Evolutionary conservation across 2,888 invertebrate species (phyloP).

Genomic region (Eupeodes luniger): DNA sequence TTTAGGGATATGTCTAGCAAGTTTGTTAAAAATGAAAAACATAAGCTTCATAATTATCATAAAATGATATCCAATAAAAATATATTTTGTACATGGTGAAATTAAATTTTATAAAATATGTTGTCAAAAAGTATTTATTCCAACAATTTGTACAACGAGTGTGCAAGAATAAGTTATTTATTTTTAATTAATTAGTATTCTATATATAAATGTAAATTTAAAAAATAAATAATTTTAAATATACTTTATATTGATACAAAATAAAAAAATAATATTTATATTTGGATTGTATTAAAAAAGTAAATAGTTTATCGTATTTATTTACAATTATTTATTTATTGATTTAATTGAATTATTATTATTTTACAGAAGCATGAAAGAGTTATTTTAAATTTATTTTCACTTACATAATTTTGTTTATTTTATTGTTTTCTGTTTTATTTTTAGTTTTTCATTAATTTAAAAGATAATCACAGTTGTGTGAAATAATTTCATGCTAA

Average conservation of each 20-base stretch:
- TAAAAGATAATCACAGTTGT: conserved; percentile 69
- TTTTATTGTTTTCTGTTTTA: conserved; percentile 10
- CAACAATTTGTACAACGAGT: conserved; percentile 11
- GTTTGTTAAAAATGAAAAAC: not conserved
- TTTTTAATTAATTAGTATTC: not conserved
- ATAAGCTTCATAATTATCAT: not conserved
- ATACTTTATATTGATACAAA: conserved; percentile 5
- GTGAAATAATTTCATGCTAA: conserved; percentile 67
- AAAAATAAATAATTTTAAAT: not conserved
- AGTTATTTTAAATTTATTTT: conserved; percentile 20
- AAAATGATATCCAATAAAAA: not conserved
- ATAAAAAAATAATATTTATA: conserved; percentile 11
- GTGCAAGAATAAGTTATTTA: not conserved
- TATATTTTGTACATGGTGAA: conserved; percentile 8
- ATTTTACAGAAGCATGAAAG: conserved; percentile 49
- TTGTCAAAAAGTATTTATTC: not conserved
- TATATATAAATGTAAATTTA: not conserved
- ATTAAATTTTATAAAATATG: conserved; percentile 6
- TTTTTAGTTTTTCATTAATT: conserved; percentile 21
- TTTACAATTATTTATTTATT: conserved; percentile 9
- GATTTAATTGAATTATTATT: not conserved
- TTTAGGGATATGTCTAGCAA: conserved; percentile 22
- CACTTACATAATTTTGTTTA: conserved; percentile 10
- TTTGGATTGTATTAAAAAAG: not conserved
- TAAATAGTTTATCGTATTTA: conserved; percentile 16